Evolutionary conservation across 1,140 invertebrate genomes (phyloP), one percentile per base, ranked within the genome.

Genomic region (Cheumatopsyche charites): DNA sequence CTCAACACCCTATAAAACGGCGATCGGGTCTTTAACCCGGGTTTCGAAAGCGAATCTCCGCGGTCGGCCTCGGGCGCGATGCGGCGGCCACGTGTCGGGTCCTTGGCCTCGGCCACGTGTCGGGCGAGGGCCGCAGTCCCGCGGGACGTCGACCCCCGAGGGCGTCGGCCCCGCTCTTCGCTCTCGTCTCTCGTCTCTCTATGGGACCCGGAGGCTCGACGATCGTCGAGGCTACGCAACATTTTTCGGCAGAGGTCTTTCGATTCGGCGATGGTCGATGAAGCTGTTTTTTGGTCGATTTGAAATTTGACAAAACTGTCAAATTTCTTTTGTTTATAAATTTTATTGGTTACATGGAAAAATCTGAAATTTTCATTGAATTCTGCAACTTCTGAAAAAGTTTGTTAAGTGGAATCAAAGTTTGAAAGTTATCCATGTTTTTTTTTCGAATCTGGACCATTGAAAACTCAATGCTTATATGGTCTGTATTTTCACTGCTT

Each of bases 21-120:
- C n/a, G n/a, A n/a, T n/a, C n/a, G n/a, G n/a, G n/a, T n/a, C n/a
- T n/a, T n/a, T n/a, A n/a, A n/a, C n/a, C n/a, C n/a, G 19, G 19
- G 13, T 17, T 17, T 25, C 55, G 21, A 23, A 23, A 23, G 43
- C 13, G 43, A 47, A 47, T 47, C 4, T 7, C 55, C 13, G 19
- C 1, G 23, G 15, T 12, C 19, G 49, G 21, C 5, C 21, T 7
- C 21, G 55, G 25, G 5, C 55, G 23, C 55, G 45, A 49, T 1
- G 15, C 15, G 23, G 43, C 43, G 49, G 55, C 70, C 73, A 75
- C 73, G 73, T 75, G 73, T 75, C 36, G 58, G 73, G 67, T 75
- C 68, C 70, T 72, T 72, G 73, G 65, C 73, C 73, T 72, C 55
- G 47, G 70, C 15, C 73, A 75, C 73, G 73, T 75, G 73, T 72